Evolutionary conservation across 1,140 invertebrate species (phyloP).

Genomic region (Micrasema minimum): DNA sequence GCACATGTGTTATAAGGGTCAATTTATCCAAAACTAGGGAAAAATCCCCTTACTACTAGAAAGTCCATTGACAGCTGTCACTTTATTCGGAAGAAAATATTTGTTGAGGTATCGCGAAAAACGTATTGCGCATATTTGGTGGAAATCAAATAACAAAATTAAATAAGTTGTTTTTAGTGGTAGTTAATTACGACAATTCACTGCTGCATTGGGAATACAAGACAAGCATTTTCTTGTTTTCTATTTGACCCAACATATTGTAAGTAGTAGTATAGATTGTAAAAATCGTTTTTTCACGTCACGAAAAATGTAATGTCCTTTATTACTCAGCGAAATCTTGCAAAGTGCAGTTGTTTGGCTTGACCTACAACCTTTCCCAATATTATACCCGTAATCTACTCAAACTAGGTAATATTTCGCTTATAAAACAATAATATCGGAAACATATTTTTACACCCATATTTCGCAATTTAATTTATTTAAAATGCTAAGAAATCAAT

Average conservation of each 20-base stretch:
- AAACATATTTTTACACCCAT: slow-evolving; percentile 1
- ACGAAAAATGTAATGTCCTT: background rate
- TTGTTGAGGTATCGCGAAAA: slow-evolving; percentile 28
- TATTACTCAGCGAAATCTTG: slow-evolving; percentile 2
- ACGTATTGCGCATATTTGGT: slow-evolving; percentile 35
- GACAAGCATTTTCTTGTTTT: slow-evolving; percentile 6
- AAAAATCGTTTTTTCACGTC: slow-evolving; percentile 25
- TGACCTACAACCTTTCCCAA: background rate
- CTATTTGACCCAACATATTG: slow-evolving; percentile 43
- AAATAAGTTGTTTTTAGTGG: slow-evolving; percentile 4
- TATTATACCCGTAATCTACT: background rate
- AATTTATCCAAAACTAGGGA: background rate
- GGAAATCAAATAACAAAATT: background rate
- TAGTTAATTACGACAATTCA: slow-evolving; percentile 4
- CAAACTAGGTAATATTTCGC: background rate
- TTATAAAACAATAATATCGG: background rate
- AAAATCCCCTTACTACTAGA: slow-evolving; percentile 25
- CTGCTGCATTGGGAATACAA: background rate
- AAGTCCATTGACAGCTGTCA: slow-evolving; percentile 46
- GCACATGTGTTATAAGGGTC: background rate
- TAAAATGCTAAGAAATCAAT: background rate
- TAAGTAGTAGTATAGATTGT: slow-evolving; percentile 15
- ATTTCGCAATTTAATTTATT: too few species aligned
- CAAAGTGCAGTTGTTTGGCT: background rate
- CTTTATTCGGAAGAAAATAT: slow-evolving; percentile 32